Base-by-base conservation (phyloP, 2,888 invertebrate genomes). In the Leptothorax acervorum region DNA sequence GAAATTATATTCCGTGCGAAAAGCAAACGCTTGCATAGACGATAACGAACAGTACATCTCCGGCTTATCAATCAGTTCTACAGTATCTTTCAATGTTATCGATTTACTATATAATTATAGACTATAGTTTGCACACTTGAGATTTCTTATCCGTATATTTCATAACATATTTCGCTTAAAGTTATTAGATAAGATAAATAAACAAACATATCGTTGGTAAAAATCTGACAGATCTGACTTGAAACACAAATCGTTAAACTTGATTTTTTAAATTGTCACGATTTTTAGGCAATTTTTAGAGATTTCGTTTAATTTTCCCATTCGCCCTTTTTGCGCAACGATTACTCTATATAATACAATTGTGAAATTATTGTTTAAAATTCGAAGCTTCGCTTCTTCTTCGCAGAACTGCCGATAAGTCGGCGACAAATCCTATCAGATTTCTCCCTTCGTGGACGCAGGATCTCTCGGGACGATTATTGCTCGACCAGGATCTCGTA, bases 401-500 rank as follows among this genome's bases (percentile, higher is more conserved):
- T 9, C 42, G 57, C 45, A 81, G 23, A 78, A 84, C 86, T 87
- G 86, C 84, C 76, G 84, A 84, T 51, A 51, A 84, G 65, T 87
- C 86, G 82, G 51, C 66, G 68, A 51, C 39, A 31, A 68, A 51
- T 51, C 53, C 65, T 5, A 48, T 74, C 51, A 83, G 79, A 53
- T 86, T 8, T 35, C 23, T 23, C 23, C 23, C 23, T 23, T 23
- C 23, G 23, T 23, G 23, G 23, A 0, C 23, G 23, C 23, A 23
- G 35, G 45, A 45, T 66, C 9, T 48, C 31, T 18, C 35, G 65
- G 84, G 45, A 45, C 3, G 51, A 65, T 92, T 91, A 94, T 92
- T 95, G 95, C 85, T 94, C 94, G 84, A 96, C 95, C 84, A 98
- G 96, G 90, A 98, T 95, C 95, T 98, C 98, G 93, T 97, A 98